phyloP scores from a whole-genome alignment of 2,888 invertebrate species.

The Saturnia pavonia region DNA sequence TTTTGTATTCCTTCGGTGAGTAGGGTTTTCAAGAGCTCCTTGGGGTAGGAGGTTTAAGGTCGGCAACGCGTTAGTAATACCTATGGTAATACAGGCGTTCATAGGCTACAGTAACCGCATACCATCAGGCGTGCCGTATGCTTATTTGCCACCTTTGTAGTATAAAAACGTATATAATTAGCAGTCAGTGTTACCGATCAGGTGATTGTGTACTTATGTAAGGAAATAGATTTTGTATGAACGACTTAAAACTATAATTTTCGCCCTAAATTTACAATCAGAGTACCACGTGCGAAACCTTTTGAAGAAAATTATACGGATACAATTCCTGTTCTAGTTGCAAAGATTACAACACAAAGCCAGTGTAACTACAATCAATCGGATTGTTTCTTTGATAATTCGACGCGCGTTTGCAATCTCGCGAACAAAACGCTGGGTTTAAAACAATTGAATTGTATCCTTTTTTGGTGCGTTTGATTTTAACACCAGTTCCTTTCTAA shows the following conservation, averaged over 20 bases:
- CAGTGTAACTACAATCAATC: constrained; percentile 37
- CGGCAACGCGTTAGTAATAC: too few relatives aligned
- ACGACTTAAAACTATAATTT: background rate
- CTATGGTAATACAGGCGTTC: too few relatives aligned
- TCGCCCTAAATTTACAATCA: background rate
- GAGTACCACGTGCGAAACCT: background rate
- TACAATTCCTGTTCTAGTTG: constrained; percentile 4
- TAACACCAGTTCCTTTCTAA: constrained; percentile 15
- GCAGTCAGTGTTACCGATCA: too few relatives aligned
- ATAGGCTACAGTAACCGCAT: too few relatives aligned
- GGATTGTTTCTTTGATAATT: constrained; percentile 59
- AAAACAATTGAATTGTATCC: constrained; percentile 71
- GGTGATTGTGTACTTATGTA: too few relatives aligned
- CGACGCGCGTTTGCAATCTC: constrained; percentile 51
- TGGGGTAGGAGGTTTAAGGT: too few relatives aligned
- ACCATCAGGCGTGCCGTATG: too few relatives aligned
- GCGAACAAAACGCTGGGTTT: constrained; percentile 41
- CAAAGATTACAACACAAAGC: constrained; percentile 30
- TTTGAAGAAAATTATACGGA: constrained; percentile 8
- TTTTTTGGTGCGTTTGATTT: constrained; percentile 28
- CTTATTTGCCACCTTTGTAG: too few relatives aligned
- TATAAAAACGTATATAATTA: too few relatives aligned
- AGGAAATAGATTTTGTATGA: too few relatives aligned
- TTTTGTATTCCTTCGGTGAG: too few relatives aligned
- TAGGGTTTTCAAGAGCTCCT: too few relatives aligned